Conservation (phyloP, 2,113 vertebrate species). For the Solea senegalensis region DNA sequence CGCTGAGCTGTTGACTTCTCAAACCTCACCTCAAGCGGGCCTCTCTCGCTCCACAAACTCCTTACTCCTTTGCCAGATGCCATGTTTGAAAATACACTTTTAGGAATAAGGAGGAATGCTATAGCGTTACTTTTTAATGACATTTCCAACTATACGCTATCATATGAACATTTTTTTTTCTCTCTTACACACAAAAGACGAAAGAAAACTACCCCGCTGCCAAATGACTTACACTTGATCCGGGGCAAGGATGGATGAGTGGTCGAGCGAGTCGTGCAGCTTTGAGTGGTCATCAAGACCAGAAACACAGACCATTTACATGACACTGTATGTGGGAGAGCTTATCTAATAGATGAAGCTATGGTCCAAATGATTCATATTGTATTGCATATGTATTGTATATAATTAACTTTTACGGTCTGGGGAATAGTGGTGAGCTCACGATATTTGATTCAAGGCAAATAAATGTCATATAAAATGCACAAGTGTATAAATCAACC, state of each 20-base stretch:
- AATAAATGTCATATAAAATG: too few species aligned
- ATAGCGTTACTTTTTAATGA: constrained; percentile 34
- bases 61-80: neutral
- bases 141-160: constrained; percentile 8
- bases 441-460: too few species aligned
- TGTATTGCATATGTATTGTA: too few species aligned
- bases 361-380: too few species aligned
- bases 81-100: constrained; percentile 24
- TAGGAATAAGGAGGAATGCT: neutral
- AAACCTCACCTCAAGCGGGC: constrained; percentile 5
- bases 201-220: neutral
- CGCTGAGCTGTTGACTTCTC: constrained; percentile 44
- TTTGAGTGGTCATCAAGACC: too few species aligned
- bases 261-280: too few species aligned
- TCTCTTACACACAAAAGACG: neutral
- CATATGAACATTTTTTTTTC: constrained; percentile 4
- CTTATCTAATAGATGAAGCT: neutral
- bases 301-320: too few species aligned
- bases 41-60: constrained; percentile 5
- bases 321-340: neutral
- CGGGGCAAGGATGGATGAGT: too few species aligned
- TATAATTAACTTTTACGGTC: too few species aligned
- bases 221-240: neutral
- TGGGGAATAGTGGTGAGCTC: too few species aligned
- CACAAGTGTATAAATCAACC: too few species aligned